Percentiles rank a stretch among this genome's conserved stretches.
phyloP scores from a whole-genome alignment of 2,888 invertebrate genomes.

The Synanthedon formicaeformis region DNA sequence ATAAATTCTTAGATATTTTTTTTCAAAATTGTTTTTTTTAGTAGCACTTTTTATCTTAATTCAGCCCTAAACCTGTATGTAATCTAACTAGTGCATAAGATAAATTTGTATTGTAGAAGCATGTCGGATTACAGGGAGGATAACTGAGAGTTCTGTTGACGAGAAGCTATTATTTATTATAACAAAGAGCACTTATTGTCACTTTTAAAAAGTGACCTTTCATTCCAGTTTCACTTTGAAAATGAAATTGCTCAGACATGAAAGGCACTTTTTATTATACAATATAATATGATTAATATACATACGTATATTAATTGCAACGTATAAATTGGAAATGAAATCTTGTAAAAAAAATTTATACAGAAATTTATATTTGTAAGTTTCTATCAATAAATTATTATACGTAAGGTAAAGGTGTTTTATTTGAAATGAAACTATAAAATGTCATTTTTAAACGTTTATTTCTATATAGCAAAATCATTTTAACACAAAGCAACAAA shows the following conservation, averaged over 20 bases:
- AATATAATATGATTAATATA: background rate
- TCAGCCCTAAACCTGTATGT: too few species aligned
- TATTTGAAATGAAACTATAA: background rate
- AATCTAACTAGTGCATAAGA: too few species aligned
- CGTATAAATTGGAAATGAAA: constrained; percentile 1
- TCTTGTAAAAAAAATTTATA: constrained; percentile 5
- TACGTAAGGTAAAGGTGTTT: background rate
- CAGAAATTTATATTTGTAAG: background rate
- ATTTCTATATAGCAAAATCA: constrained; percentile 58
- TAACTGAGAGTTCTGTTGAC: too few species aligned
- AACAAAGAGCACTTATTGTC: too few species aligned
- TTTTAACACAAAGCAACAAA: constrained; percentile 63
- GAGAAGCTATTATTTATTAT: too few species aligned
- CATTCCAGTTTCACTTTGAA: constrained; percentile 2
- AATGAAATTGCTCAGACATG: constrained; percentile 2
- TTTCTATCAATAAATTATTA: background rate
- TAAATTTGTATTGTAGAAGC: too few species aligned
- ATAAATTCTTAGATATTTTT: too few species aligned
- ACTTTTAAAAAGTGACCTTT: constrained; percentile 5
- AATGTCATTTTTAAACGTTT: constrained; percentile 49
- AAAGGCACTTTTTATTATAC: constrained; percentile 1
- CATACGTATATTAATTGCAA: too few species aligned
- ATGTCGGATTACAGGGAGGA: too few species aligned
- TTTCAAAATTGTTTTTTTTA: too few species aligned
- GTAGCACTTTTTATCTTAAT: too few species aligned